Conservation (phyloP, 2,888 invertebrate genomes). For the Hypercompe scribonia region DNA sequence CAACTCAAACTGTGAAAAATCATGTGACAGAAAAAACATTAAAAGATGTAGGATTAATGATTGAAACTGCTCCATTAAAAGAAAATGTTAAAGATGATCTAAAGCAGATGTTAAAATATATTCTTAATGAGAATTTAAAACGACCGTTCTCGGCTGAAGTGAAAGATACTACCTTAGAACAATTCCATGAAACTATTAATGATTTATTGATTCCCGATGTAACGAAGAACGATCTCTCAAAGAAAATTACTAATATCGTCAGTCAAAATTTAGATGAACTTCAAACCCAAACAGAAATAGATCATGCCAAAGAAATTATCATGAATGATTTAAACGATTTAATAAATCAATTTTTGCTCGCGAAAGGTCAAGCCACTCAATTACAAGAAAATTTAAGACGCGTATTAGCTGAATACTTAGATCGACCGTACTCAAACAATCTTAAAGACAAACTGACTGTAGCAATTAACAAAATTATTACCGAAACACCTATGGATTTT, state of each 20-base stretch:
- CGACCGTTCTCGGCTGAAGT: slow-evolving; percentile 8
- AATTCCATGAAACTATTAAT: slow-evolving; percentile 10
- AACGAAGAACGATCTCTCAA: slow-evolving; percentile 6
- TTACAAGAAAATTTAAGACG: slow-evolving; percentile 9
- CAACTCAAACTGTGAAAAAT: slow-evolving; percentile 10
- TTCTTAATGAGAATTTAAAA: slow-evolving; percentile 10
- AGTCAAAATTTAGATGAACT: slow-evolving; percentile 11
- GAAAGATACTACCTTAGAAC: slow-evolving; percentile 2
- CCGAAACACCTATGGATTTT: neutral
- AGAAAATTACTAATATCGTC: slow-evolving; percentile 8
- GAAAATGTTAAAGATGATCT: slow-evolving; percentile 10
- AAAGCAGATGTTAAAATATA: slow-evolving; percentile 8
- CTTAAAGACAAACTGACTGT: neutral
- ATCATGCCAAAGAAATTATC: slow-evolving; percentile 16
- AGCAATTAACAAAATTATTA: neutral
- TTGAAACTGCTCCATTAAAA: slow-evolving; percentile 10
- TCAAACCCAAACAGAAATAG: slow-evolving; percentile 16
- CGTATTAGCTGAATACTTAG: slow-evolving; percentile 12
- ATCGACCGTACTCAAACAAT: slow-evolving; percentile 8
- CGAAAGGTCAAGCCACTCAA: slow-evolving; percentile 6
- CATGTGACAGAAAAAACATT: slow-evolving; percentile 3
- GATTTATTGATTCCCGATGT: neutral
- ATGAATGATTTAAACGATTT: slow-evolving; percentile 4
- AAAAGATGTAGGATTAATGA: neutral
- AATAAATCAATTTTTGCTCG: slow-evolving; percentile 5